phyloP scores from a whole-genome alignment of 2,113 vertebrate genomes.

The Formicarius rufipectus region DNA sequence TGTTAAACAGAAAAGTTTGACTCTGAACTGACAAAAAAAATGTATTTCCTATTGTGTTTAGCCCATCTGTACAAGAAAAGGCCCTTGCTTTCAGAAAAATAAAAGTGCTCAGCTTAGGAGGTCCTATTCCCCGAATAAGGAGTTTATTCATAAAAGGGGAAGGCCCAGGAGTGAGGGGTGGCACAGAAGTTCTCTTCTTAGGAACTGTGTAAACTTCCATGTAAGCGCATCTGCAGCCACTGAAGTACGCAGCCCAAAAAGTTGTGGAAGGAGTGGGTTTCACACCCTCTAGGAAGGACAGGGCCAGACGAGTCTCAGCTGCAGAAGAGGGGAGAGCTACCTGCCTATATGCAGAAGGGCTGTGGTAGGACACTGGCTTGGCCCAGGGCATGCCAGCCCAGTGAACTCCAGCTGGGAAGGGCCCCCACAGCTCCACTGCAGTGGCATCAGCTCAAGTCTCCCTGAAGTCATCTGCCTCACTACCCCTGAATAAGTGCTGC shows the following conservation, averaged over 20 bases:
- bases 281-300: background rate
- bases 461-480: background rate
- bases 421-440: background rate
- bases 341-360: background rate
- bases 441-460: background rate
- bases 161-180: background rate
- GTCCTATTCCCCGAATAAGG: background rate
- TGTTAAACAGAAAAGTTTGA: background rate
- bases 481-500: background rate
- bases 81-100: background rate
- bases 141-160: background rate
- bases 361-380: rapidly evolving
- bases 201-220: background rate
- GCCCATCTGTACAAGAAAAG: background rate
- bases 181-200: rapidly evolving
- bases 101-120: background rate
- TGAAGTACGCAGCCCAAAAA: rapidly evolving
- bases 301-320: background rate
- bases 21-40: background rate
- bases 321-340: background rate
- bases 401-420: rapidly evolving
- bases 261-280: background rate
- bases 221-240: rapidly evolving
- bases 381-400: background rate
- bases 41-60: background rate